phyloP scores from a whole-genome alignment of 1,140 invertebrate species.

The Ganaspis sp. region DNA sequence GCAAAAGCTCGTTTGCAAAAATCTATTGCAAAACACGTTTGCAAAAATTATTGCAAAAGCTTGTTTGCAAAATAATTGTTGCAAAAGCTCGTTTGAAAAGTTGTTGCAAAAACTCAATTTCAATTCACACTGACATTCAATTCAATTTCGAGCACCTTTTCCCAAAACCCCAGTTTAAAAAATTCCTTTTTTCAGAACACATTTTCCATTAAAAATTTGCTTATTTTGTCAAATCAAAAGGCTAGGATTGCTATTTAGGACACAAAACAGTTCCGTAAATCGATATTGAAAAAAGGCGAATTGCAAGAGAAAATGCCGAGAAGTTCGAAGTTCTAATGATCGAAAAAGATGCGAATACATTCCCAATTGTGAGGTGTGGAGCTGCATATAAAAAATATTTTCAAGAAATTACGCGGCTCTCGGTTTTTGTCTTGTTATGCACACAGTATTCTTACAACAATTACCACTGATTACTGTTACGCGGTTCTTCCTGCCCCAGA shows the following conservation, averaged over 20 bases:
- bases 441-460: neutral
- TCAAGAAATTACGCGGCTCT: neutral
- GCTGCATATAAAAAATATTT: neutral
- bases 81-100: too few relatives aligned
- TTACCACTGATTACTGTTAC: slow-evolving; percentile 15
- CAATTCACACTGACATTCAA: too few relatives aligned
- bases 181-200: too few relatives aligned
- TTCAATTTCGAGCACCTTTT: too few relatives aligned
- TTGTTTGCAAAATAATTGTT: too few relatives aligned
- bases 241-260: neutral
- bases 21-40: too few relatives aligned
- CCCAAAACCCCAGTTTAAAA: too few relatives aligned
- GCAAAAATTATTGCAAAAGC: too few relatives aligned
- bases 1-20: too few relatives aligned
- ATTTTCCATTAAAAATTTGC: too few relatives aligned
- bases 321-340: neutral
- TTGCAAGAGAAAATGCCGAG: slow-evolving; percentile 13
- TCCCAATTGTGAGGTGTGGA: neutral
- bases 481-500: neutral
- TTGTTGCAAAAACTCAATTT: too few relatives aligned
- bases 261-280: slow-evolving; percentile 31
- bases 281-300: slow-evolving; percentile 20
- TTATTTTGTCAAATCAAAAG: too few relatives aligned
- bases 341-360: neutral
- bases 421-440: slow-evolving; percentile 27